A percentile compares a stretch with the other conserved stretches of the same genome.
Evolutionary conservation across 2,888 invertebrate species (phyloP).

Genomic region (Erebia epiphron): DNA sequence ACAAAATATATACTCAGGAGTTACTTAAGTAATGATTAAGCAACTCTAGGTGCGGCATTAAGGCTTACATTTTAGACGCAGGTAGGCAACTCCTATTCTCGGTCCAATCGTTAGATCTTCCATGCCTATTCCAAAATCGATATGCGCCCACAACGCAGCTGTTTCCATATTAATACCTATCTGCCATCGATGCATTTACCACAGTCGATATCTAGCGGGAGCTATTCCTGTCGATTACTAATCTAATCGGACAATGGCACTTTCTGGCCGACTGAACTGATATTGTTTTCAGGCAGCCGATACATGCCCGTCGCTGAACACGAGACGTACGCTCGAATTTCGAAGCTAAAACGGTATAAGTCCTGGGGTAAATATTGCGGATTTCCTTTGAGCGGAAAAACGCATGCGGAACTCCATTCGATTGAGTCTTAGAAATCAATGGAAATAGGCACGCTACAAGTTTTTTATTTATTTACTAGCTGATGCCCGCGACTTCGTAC

Average conservation of each 20-base stretch:
- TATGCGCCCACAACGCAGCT: neutral
- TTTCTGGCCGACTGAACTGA: constrained; percentile 33
- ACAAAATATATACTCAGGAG: too few relatives aligned
- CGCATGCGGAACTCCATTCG: too few relatives aligned
- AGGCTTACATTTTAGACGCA: too few relatives aligned
- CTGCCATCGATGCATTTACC: constrained; percentile 14
- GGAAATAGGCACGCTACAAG: too few relatives aligned
- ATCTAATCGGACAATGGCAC: constrained; percentile 37
- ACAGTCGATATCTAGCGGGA: constrained; percentile 29
- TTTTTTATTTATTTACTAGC: too few relatives aligned
- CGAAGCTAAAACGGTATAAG: neutral
- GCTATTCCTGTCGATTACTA: constrained; percentile 32
- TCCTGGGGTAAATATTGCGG: too few relatives aligned
- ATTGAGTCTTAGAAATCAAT: too few relatives aligned
- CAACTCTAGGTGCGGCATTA: too few relatives aligned
- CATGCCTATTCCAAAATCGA: neutral
- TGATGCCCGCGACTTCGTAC: too few relatives aligned
- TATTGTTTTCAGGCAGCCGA: constrained; percentile 31
- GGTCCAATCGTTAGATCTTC: neutral
- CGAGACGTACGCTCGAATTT: constrained; percentile 6
- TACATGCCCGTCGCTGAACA: constrained; percentile 20
- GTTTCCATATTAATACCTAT: constrained; percentile 7
- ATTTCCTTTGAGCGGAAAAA: neutral
- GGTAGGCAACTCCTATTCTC: neutral
- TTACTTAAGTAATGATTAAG: too few relatives aligned